Evolutionary conservation across 2,888 invertebrate species (phyloP).

Genomic region (Ramazzottius varieornatus): DNA sequence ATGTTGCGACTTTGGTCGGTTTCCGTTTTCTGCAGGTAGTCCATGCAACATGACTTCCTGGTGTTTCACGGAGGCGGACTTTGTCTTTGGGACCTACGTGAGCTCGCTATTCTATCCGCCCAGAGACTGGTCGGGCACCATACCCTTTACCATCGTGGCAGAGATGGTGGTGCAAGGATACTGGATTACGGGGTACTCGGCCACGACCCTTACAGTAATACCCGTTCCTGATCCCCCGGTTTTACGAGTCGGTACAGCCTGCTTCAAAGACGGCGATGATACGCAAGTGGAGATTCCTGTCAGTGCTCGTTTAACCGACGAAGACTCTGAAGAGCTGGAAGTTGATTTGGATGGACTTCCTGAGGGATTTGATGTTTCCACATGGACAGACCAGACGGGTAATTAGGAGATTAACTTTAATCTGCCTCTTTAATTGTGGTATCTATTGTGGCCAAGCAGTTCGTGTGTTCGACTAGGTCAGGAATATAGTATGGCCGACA

Average conservation of each 20-base stretch:
- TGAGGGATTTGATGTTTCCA: conserved; percentile 1
- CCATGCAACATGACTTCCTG: neutral
- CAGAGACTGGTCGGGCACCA: neutral
- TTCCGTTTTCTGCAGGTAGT: too few species aligned
- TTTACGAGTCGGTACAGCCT: neutral
- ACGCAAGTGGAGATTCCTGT: neutral
- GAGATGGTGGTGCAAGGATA: neutral
- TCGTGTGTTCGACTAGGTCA: neutral
- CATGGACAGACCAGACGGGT: neutral
- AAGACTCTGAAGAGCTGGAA: neutral
- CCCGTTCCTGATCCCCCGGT: neutral
- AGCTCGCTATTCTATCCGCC: neutral
- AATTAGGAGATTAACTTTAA: neutral
- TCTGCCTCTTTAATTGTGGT: too few species aligned
- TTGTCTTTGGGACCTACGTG: neutral
- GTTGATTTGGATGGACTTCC: neutral
- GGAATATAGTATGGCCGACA: too few species aligned
- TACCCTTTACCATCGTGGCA: neutral
- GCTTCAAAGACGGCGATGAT: neutral
- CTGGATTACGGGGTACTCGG: neutral
- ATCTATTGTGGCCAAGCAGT: too few species aligned
- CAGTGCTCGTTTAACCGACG: neutral
- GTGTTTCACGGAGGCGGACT: neutral
- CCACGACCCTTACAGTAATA: neutral
- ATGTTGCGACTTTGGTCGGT: too few species aligned